Percentiles rank a stretch among this genome's conserved stretches.
Conservation (phyloP, 2,888 invertebrate genomes). For the Lottia gigantea region DNA sequence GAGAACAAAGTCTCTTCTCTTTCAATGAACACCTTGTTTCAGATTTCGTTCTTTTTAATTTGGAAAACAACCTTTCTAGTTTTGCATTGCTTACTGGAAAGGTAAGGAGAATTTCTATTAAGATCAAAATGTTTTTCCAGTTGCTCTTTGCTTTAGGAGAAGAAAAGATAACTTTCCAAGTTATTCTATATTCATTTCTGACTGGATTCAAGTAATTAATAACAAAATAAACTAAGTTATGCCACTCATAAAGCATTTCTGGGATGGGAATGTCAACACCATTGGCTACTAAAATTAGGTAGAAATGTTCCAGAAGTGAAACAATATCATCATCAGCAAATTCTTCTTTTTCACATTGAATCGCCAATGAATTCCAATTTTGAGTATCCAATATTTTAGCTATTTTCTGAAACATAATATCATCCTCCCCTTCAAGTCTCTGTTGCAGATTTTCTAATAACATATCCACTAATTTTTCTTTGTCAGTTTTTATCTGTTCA, state of each 20-base stretch:
- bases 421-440: no score
- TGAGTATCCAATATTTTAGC: no score
- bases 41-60: no score
- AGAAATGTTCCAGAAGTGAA: background rate
- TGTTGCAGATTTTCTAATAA: no score
- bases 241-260: background rate
- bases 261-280: background rate
- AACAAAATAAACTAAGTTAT: background rate
- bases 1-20: no score
- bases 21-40: no score
- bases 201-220: background rate
- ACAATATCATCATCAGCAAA: conserved; percentile 6
- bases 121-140: background rate
- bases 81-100: background rate
- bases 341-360: background rate
- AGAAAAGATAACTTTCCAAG: background rate
- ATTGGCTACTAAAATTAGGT: background rate
- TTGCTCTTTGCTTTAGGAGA: background rate
- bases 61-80: background rate
- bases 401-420: no score
- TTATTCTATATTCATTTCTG: background rate
- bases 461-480: background rate
- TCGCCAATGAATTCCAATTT: no score
- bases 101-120: background rate
- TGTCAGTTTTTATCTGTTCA: background rate